These are phyloP conservation scores for Desmodus rotundus DNA, from an alignment of 2,113 vertebrate species.

Conservation along the genomic window DNA sequence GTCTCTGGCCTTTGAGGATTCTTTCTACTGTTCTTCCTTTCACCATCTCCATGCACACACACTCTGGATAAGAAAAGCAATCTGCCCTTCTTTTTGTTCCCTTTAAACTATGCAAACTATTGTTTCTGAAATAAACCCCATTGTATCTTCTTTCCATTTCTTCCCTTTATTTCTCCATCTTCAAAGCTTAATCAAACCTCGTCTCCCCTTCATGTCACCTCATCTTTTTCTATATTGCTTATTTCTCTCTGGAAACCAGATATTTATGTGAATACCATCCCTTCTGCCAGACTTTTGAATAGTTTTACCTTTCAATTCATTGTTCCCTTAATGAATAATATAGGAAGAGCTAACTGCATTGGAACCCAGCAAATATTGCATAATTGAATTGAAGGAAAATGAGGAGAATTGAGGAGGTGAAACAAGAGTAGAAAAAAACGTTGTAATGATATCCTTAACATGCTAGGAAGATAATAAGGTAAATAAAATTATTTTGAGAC, in stretches of 20 bases:
- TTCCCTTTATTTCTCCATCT: neutral
- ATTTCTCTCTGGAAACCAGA: neutral
- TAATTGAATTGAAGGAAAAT: neutral
- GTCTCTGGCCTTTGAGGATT: neutral
- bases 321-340: neutral
- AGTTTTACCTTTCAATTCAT: neutral
- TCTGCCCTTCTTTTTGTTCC: neutral
- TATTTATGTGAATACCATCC: neutral
- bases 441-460: neutral
- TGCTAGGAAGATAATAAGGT: neutral
- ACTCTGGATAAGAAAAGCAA: neutral
- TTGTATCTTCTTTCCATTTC: neutral
- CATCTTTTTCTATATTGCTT: neutral
- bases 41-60: neutral
- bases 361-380: neutral
- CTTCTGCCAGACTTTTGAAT: neutral
- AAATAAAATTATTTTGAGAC: neutral
- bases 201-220: neutral
- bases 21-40: neutral
- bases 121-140: slow-evolving; percentile 23
- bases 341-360: neutral
- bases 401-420: neutral
- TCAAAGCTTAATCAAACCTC: neutral
- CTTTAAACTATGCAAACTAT: neutral
- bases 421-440: neutral